phyloP scores from a whole-genome alignment of 2,888 invertebrate genomes.

The Thymelicus sylvestris region DNA sequence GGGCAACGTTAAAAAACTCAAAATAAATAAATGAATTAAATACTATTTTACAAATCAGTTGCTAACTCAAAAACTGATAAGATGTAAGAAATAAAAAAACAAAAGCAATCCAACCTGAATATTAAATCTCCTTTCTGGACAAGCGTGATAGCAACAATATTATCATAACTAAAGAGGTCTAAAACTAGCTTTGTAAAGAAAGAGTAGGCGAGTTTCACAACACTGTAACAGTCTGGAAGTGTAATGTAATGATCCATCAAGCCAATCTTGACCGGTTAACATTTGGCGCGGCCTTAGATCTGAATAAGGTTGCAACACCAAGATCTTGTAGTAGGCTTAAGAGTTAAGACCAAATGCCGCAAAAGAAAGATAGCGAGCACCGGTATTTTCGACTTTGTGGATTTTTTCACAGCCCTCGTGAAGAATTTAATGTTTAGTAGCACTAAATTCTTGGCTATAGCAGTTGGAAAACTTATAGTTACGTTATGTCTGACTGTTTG shows the following conservation, averaged over 20 bases:
- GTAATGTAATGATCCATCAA: conserved; percentile 36
- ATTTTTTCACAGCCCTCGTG: neutral
- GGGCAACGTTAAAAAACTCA: too few species aligned
- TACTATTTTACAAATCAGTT: too few species aligned
- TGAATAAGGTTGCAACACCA: conserved; percentile 61
- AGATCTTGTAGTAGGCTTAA: conserved; percentile 33
- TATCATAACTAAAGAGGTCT: neutral
- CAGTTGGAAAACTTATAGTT: too few species aligned
- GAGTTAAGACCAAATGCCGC: conserved; percentile 1
- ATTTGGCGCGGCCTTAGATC: conserved; percentile 72
- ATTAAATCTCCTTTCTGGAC: neutral
- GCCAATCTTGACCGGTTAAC: conserved; percentile 69
- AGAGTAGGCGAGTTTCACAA: conserved; percentile 29
- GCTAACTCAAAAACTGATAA: too few species aligned
- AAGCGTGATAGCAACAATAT: neutral
- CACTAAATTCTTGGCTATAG: too few species aligned
- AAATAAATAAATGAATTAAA: too few species aligned
- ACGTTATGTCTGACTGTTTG: too few species aligned
- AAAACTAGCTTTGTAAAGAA: conserved; percentile 16
- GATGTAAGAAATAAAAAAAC: too few species aligned
- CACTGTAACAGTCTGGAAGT: conserved; percentile 21
- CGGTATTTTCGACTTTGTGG: too few species aligned
- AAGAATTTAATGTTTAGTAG: too few species aligned
- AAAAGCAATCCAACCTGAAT: neutral
- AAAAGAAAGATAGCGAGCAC: conserved; percentile 34